Conservation (phyloP, 2,888 invertebrate species). For the Falcaria lacertinaria region DNA sequence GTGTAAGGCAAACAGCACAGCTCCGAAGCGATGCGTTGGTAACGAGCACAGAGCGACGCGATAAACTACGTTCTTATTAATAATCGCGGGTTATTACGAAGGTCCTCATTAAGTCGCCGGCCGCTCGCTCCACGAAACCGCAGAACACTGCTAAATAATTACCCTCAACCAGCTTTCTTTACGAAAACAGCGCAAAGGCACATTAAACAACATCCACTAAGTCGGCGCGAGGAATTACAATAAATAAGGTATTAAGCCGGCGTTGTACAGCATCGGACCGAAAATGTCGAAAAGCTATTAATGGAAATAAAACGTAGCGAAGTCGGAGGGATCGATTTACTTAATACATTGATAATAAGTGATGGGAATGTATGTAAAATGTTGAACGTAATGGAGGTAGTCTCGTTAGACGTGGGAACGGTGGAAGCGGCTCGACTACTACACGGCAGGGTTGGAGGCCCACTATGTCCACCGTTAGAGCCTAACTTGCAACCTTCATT, state of each 20-base stretch:
- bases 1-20: constrained; percentile 38
- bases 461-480: constrained; percentile 72
- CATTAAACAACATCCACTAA: constrained; percentile 69
- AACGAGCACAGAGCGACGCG: constrained; percentile 57
- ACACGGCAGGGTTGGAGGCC: constrained; percentile 60
- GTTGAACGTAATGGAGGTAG: constrained; percentile 70
- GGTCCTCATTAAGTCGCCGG: constrained; percentile 64
- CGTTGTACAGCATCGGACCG: constrained; percentile 53
- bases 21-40: constrained; percentile 30
- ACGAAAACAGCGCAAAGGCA: constrained; percentile 68
- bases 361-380: constrained; percentile 70
- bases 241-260: constrained; percentile 68
- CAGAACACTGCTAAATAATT: constrained; percentile 77
- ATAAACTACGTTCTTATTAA: constrained; percentile 68
- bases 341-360: constrained; percentile 75
- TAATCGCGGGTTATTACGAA: constrained; percentile 70
- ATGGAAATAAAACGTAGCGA: constrained; percentile 70
- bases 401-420: constrained; percentile 78
- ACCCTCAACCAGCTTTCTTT: constrained; percentile 66
- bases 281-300: constrained; percentile 71
- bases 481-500: constrained; percentile 65
- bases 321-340: constrained; percentile 66
- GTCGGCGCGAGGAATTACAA: constrained; percentile 62
- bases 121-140: constrained; percentile 66
- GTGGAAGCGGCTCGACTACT: constrained; percentile 36